Conservation (phyloP, 2,888 invertebrate genomes). For the Pogonocherus hispidulus region DNA sequence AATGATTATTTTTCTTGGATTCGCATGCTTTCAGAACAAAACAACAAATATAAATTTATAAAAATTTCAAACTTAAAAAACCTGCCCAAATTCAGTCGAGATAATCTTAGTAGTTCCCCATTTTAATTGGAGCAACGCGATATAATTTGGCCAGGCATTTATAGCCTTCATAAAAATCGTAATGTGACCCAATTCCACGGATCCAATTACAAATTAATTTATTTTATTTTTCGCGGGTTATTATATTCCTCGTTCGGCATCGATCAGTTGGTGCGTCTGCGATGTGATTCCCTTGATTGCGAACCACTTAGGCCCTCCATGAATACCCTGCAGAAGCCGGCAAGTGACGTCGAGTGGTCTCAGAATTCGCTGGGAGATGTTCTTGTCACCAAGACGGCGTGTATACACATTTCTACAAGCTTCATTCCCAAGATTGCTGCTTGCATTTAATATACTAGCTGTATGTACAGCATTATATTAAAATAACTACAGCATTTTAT, state of each 20-base stretch:
- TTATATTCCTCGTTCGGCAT: conserved; percentile 23
- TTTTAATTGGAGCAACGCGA: too few relatives aligned
- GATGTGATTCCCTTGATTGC: conserved; percentile 59
- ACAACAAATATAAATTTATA: too few relatives aligned
- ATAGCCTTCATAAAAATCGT: not conserved
- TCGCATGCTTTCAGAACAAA: too few relatives aligned
- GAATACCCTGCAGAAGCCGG: conserved; percentile 63
- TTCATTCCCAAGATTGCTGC: not conserved
- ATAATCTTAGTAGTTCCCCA: too few relatives aligned
- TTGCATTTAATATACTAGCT: not conserved
- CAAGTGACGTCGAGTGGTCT: conserved; percentile 68
- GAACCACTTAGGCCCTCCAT: conserved; percentile 56
- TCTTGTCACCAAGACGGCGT: conserved; percentile 17
- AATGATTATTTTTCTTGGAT: too few relatives aligned
- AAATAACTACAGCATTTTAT: too few relatives aligned
- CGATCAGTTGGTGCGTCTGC: conserved; percentile 41
- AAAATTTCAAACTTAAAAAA: too few relatives aligned
- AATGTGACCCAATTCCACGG: conserved; percentile 20
- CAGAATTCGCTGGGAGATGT: conserved; percentile 57
- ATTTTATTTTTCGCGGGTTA: conserved; percentile 25
- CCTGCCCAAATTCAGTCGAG: too few relatives aligned
- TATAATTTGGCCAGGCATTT: too few relatives aligned
- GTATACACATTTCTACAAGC: not conserved
- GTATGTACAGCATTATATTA: too few relatives aligned
- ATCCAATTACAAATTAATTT: conserved; percentile 27